These are phyloP conservation scores for Poecilia latipinna DNA, from an alignment of 2,113 vertebrate genomes.

Conservation along the genomic window DNA sequence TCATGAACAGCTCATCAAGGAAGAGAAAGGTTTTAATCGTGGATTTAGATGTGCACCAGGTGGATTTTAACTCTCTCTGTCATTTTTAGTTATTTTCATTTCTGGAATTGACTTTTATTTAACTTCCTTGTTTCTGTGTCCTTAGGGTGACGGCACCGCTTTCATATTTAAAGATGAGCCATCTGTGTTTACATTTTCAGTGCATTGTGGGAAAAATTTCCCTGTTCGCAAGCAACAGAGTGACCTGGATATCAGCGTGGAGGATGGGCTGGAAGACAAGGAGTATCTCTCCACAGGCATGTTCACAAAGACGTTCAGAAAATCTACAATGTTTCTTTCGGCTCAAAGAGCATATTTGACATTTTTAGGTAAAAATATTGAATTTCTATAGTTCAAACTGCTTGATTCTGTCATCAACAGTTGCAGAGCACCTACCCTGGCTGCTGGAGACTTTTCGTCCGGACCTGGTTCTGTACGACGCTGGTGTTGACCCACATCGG, in stretches of 20 bases:
- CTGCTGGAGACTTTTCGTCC: conserved; percentile 66
- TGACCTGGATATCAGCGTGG: conserved; percentile 66
- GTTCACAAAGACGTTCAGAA: conserved; percentile 5
- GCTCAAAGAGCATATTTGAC: too few relatives aligned
- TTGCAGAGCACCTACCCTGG: conserved; percentile 64
- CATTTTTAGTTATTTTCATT: background rate
- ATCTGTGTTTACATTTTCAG: conserved; percentile 69
- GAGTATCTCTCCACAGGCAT: conserved; percentile 62
- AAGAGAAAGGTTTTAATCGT: conserved; percentile 66
- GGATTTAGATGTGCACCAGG: conserved; percentile 77
- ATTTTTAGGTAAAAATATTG: too few relatives aligned
- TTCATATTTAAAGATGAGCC: conserved; percentile 74
- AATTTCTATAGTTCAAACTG: too few relatives aligned
- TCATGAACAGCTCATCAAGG: conserved; percentile 9
- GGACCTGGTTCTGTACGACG: conserved; percentile 70
- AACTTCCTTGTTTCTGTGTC: background rate
- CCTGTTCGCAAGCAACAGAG: conserved; percentile 70
- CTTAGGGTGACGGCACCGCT: conserved; percentile 72
- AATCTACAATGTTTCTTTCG: background rate
- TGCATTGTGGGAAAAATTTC: conserved; percentile 76
- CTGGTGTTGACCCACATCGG: conserved; percentile 68
- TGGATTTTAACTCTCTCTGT: conserved; percentile 4
- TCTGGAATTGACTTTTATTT: background rate
- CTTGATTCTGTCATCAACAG: conserved; percentile 19
- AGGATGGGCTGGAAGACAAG: conserved; percentile 59